Evolutionary conservation across 2,113 vertebrate genomes (phyloP).

Genomic region (Planiliza haematocheilus): DNA sequence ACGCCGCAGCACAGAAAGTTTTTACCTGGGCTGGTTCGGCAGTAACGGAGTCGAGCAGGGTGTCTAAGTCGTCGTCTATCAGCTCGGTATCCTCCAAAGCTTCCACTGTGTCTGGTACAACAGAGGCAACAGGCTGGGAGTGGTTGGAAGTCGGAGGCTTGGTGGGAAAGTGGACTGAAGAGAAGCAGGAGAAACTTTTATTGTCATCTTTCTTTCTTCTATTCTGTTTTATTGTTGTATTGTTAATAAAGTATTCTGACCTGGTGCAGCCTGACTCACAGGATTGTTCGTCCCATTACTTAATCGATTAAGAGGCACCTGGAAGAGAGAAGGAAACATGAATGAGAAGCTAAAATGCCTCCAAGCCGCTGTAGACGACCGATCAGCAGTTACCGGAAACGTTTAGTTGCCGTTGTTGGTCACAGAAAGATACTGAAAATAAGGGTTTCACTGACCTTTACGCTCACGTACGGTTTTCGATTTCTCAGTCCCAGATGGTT

Average conservation of each 20-base stretch:
- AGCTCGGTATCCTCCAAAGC: constrained; percentile 88
- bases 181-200: constrained; percentile 4
- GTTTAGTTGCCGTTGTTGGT: too few relatives aligned
- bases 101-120: constrained; percentile 66
- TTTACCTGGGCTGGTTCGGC: constrained; percentile 83
- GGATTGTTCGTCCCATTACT: constrained; percentile 82
- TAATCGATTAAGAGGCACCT: constrained; percentile 40
- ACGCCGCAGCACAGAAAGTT: neutral
- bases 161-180: constrained; percentile 60
- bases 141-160: constrained; percentile 67
- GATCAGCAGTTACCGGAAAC: neutral
- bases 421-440: neutral
- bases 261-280: constrained; percentile 86
- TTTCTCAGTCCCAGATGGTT: constrained; percentile 88
- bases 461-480: constrained; percentile 90
- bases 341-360: neutral
- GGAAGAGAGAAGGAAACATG: neutral
- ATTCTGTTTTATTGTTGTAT: neutral
- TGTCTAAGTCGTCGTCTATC: constrained; percentile 93
- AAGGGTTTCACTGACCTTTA: constrained; percentile 82
- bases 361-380: too few relatives aligned
- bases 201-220: neutral
- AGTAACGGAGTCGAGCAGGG: constrained; percentile 87
- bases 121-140: constrained; percentile 35
- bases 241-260: constrained; percentile 73